Conservation (phyloP, 1,140 invertebrate species). For the Saccostrea echinata region DNA sequence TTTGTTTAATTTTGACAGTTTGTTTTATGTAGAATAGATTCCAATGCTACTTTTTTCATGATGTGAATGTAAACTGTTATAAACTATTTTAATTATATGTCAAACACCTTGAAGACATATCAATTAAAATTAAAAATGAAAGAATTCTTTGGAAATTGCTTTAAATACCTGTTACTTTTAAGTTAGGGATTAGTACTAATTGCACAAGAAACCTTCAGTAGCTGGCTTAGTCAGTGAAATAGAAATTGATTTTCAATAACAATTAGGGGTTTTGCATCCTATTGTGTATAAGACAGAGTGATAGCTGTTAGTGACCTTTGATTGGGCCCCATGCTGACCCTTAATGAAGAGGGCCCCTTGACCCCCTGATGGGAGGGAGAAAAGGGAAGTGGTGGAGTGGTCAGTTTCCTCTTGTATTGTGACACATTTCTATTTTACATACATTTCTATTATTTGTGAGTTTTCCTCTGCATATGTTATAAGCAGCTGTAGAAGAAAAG, state of each 20-base stretch:
- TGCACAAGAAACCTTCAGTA: neutral
- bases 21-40: neutral
- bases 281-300: constrained; percentile 8
- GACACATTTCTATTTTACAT: neutral
- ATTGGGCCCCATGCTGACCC: neutral
- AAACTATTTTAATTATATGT: too few relatives aligned
- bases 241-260: neutral
- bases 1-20: neutral
- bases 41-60: too few relatives aligned
- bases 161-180: too few relatives aligned
- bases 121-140: too few relatives aligned
- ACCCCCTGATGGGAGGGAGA: neutral
- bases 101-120: too few relatives aligned
- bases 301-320: constrained; percentile 3
- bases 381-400: constrained; percentile 15
- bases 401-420: neutral
- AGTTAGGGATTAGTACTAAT: neutral
- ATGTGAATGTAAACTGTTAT: too few relatives aligned
- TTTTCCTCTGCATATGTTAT: constrained; percentile 7
- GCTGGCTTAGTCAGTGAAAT: neutral
- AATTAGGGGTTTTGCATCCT: neutral
- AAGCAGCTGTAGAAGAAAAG: neutral
- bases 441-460: neutral
- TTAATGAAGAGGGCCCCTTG: neutral
- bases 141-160: too few relatives aligned